Percentiles rank a stretch among this genome's conserved stretches.
These are phyloP conservation scores for Apaloderma vittatum DNA, from an alignment of 2,113 vertebrate genomes.

Conservation along the genomic window DNA sequence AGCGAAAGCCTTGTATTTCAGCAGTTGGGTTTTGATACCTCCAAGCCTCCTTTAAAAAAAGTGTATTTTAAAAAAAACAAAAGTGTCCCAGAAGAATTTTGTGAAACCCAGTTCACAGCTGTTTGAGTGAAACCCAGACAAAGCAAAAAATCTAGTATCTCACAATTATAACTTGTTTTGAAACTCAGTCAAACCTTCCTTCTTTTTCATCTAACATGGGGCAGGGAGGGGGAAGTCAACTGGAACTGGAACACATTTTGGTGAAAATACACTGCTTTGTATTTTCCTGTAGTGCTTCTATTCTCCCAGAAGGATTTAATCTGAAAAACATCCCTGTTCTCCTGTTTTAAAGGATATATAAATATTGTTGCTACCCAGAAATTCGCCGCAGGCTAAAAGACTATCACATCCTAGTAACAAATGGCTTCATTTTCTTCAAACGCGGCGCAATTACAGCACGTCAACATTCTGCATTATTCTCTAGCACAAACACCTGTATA, in stretches of 20 bases:
- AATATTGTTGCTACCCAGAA: not conserved
- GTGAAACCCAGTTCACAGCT: not conserved
- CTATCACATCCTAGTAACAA: not conserved
- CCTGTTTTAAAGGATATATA: not conserved
- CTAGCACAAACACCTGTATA: slow-evolving; percentile 51
- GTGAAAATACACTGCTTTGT: not conserved
- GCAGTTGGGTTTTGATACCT: not conserved
- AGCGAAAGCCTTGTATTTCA: not conserved
- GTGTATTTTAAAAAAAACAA: not conserved
- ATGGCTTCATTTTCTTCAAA: not conserved
- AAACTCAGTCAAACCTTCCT: not conserved
- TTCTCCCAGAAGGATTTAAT: not conserved
- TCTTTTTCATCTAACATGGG: not conserved
- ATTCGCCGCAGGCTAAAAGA: not conserved
- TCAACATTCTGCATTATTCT: slow-evolving; percentile 5
- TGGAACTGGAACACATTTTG: not conserved
- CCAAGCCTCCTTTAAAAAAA: not conserved
- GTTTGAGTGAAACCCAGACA: not conserved
- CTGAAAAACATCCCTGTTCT: not conserved
- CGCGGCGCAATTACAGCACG: not conserved
- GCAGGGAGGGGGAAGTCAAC: not conserved
- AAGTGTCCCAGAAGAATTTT: not conserved
- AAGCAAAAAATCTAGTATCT: not conserved
- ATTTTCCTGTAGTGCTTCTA: not conserved
- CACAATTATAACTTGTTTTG: not conserved